A percentile compares a stretch with the other conserved stretches of the same genome.
phyloP scores from a whole-genome alignment of 2,797 vertebrate species.

The Ptychobarbus kaznakovi region DNA sequence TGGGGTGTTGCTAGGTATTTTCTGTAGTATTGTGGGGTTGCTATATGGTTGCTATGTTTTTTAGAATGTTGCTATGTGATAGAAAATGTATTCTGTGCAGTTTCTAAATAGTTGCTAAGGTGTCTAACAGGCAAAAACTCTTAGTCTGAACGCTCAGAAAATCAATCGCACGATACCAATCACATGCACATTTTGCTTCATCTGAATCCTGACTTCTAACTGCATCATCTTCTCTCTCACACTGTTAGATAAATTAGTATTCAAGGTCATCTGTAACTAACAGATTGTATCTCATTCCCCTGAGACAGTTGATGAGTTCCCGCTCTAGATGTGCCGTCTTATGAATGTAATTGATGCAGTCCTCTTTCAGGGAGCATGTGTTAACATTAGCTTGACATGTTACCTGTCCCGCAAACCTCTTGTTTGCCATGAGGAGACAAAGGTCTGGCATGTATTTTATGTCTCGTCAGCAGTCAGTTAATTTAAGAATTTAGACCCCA shows the following conservation, averaged over 20 bases:
- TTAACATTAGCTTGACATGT: constrained; percentile 49
- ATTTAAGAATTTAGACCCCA: constrained; percentile 29
- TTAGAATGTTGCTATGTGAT: background rate
- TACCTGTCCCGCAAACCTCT: constrained; percentile 18
- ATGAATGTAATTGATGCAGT: constrained; percentile 60
- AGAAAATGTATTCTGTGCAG: background rate
- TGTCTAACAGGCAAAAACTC: background rate
- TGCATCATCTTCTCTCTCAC: background rate
- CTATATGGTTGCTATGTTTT: background rate
- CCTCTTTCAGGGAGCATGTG: constrained; percentile 21
- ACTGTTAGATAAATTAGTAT: constrained; percentile 35
- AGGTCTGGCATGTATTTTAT: constrained; percentile 10
- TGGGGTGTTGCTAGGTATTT: background rate
- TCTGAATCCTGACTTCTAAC: constrained; percentile 11
- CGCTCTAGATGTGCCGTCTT: constrained; percentile 64
- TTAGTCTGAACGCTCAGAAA: background rate
- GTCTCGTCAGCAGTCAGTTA: constrained; percentile 21
- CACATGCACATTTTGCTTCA: background rate
- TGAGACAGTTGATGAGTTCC: constrained; percentile 65
- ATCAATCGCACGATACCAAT: background rate
- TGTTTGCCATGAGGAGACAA: constrained; percentile 25
- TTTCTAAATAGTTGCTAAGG: background rate
- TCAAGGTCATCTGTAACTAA: constrained; percentile 54
- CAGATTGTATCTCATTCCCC: constrained; percentile 50
- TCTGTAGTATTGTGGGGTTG: background rate